A percentile compares a stretch with the other conserved stretches of the same genome.
Evolutionary conservation across 1,140 invertebrate species (phyloP).

Genomic region (Dysdera silvatica): DNA sequence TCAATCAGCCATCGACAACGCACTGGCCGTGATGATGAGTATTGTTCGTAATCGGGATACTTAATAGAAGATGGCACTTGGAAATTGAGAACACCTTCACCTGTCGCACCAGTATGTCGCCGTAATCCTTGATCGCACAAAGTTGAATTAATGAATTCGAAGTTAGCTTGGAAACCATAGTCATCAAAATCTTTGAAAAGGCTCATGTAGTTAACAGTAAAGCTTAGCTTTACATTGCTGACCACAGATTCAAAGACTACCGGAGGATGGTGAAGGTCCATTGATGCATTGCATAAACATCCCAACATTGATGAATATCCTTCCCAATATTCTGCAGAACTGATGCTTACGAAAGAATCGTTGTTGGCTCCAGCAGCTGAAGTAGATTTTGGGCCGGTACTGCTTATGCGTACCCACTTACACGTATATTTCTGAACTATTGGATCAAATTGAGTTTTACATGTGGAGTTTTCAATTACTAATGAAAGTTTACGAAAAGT

Average conservation of each 20-base stretch:
- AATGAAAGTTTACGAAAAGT: constrained; percentile 11
- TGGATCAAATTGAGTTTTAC: constrained; percentile 11
- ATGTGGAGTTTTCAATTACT: neutral
- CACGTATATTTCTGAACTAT: constrained; percentile 22
- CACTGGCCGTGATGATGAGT: constrained; percentile 4
- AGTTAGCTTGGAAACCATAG: constrained; percentile 71
- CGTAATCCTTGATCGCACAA: constrained; percentile 38
- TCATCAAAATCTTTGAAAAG: constrained; percentile 72
- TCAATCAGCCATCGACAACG: constrained; percentile 32
- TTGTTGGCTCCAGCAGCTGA: constrained; percentile 3
- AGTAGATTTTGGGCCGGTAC: neutral
- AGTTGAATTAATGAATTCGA: constrained; percentile 60
- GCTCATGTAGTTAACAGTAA: constrained; percentile 63
- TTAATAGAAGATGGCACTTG: constrained; percentile 1
- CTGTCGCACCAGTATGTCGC: constrained; percentile 17
- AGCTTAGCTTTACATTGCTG: constrained; percentile 66
- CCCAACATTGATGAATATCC: constrained; percentile 13
- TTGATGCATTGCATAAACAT: neutral
- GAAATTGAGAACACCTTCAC: constrained; percentile 25
- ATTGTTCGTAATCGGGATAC: neutral
- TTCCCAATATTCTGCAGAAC: constrained; percentile 18
- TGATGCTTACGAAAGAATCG: no score
- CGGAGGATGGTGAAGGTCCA: neutral
- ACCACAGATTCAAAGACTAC: constrained; percentile 17
- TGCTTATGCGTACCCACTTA: neutral